These are phyloP conservation scores for Meliscaeva auricollis DNA, from an alignment of 2,888 invertebrate genomes.

Conservation along the genomic window DNA sequence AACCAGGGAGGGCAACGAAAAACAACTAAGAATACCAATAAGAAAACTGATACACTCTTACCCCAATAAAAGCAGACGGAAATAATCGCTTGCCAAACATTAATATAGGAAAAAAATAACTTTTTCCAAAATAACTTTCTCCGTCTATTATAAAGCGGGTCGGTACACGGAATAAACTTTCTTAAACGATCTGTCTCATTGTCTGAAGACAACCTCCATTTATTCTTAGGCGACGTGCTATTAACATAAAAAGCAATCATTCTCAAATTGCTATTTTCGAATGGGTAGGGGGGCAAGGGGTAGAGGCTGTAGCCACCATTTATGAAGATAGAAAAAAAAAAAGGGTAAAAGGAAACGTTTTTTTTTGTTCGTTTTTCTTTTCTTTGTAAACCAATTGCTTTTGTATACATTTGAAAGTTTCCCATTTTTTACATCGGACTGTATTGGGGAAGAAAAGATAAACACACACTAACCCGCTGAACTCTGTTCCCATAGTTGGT, in stretches of 20 bases:
- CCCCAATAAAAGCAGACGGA: slow-evolving; percentile 18
- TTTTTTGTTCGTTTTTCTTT: background rate
- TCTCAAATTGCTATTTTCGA: slow-evolving; percentile 45
- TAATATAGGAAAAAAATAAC: slow-evolving; percentile 15
- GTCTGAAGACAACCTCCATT: slow-evolving; percentile 13
- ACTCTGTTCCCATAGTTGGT: slow-evolving; percentile 32
- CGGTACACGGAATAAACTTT: background rate
- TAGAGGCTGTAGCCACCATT: background rate
- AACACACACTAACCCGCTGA: slow-evolving; percentile 42
- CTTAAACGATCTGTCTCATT: slow-evolving; percentile 16
- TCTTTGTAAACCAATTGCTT: slow-evolving; percentile 40
- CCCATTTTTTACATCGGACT: background rate
- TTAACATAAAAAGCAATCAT: slow-evolving; percentile 64
- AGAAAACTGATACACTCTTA: slow-evolving; percentile 18
- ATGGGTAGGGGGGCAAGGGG: no score
- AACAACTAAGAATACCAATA: background rate
- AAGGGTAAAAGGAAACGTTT: slow-evolving; percentile 27
- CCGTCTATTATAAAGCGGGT: no score
- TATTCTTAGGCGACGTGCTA: slow-evolving; percentile 18
- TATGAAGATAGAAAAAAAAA: background rate
- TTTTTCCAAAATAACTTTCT: slow-evolving; percentile 7
- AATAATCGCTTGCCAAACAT: slow-evolving; percentile 23
- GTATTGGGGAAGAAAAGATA: slow-evolving; percentile 34
- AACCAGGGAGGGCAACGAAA: background rate
- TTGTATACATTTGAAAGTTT: slow-evolving; percentile 30